These are phyloP conservation scores for Hyla sarda DNA, from an alignment of 2,113 vertebrate species.

Conservation along the genomic window DNA sequence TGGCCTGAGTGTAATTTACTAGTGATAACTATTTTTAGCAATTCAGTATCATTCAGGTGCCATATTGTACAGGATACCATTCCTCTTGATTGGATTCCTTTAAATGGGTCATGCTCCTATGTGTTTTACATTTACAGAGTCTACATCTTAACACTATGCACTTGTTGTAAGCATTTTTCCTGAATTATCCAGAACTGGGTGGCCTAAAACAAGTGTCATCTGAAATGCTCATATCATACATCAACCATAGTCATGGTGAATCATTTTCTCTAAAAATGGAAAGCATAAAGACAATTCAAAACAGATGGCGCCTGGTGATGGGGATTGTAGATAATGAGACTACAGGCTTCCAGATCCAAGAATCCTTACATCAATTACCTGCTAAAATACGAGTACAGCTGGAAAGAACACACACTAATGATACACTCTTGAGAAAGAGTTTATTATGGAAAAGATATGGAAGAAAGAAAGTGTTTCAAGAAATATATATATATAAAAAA, in stretches of 20 bases:
- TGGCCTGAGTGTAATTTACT: no score
- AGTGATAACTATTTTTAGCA: no score
- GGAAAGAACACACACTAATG: conserved; percentile 30
- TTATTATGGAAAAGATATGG: conserved; percentile 48
- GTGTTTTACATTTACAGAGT: no score
- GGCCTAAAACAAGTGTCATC: not conserved
- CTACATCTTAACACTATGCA: not conserved
- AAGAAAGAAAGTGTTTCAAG: conserved; percentile 22
- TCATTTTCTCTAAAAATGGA: conserved; percentile 38
- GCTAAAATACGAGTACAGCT: conserved; percentile 33
- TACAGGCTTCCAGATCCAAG: conserved; percentile 28
- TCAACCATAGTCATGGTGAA: conserved; percentile 30
- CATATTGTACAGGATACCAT: no score
- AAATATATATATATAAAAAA: no score
- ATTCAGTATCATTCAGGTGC: no score
- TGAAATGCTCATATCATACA: not conserved
- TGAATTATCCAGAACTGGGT: not conserved
- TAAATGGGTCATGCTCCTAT: no score
- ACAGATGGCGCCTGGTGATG: conserved; percentile 49
- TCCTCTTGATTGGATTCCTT: no score
- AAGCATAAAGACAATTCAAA: conserved; percentile 38
- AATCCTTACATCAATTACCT: conserved; percentile 53
- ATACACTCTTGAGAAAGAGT: conserved; percentile 57
- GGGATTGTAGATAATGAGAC: conserved; percentile 47
- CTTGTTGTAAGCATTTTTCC: not conserved